These are phyloP conservation scores for Drosophila eohydei DNA, from an alignment of 2,888 invertebrate species.

Conservation along the genomic window DNA sequence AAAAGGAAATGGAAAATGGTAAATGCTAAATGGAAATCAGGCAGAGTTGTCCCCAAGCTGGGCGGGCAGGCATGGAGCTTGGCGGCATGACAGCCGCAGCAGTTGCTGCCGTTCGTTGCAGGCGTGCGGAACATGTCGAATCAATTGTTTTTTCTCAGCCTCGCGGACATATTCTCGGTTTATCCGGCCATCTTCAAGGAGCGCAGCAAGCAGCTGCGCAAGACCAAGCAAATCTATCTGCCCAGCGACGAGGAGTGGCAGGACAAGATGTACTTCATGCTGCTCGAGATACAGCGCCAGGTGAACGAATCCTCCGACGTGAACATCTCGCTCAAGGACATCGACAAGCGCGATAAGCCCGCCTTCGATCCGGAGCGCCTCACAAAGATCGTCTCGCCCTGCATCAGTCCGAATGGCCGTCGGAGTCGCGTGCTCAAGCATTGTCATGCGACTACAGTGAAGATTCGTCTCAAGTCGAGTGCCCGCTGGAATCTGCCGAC, in stretches of 20 bases:
- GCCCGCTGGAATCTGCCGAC: constrained; percentile 79
- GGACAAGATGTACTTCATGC: constrained; percentile 86
- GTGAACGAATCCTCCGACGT: constrained; percentile 83
- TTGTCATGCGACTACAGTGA: constrained; percentile 74
- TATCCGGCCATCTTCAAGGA: constrained; percentile 89
- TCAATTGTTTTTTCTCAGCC: constrained; percentile 83
- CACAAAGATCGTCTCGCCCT: constrained; percentile 70
- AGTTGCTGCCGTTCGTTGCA: constrained; percentile 53
- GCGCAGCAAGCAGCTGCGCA: constrained; percentile 86
- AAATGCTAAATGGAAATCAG: constrained; percentile 71
- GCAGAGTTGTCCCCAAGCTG: constrained; percentile 67
- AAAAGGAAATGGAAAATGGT: constrained; percentile 49
- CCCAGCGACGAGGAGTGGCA: constrained; percentile 87
- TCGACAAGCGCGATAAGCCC: constrained; percentile 76
- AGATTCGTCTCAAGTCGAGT: constrained; percentile 65
- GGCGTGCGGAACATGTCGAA: constrained; percentile 74
- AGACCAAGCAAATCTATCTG: constrained; percentile 82
- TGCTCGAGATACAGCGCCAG: constrained; percentile 86
- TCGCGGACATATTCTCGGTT: constrained; percentile 87
- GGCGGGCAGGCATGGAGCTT: constrained; percentile 15
- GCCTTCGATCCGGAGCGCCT: constrained; percentile 75
- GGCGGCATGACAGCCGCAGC: constrained; percentile 14
- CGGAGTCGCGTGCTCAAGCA: constrained; percentile 54
- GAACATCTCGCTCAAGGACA: constrained; percentile 73
- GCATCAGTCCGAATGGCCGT: constrained; percentile 71